phyloP scores from a whole-genome alignment of 2,888 invertebrate species.

The Athalia rosae region DNA sequence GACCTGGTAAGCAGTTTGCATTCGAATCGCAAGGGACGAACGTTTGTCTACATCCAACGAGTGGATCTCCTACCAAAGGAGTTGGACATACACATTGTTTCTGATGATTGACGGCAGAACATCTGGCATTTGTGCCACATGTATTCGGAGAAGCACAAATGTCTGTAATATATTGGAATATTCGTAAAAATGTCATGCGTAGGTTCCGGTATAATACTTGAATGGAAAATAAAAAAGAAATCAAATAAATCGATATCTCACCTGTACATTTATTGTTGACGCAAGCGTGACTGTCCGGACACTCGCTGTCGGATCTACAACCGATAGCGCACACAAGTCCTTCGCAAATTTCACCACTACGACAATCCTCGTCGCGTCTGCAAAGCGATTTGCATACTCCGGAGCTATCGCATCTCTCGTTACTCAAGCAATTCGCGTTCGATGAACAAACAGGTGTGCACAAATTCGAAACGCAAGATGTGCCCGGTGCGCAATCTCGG shows the following conservation, averaged over 20 bases:
- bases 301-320: constrained; percentile 87
- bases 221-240: neutral
- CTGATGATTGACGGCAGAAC: constrained; percentile 81
- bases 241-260: constrained; percentile 54
- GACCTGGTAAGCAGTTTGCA: constrained; percentile 82
- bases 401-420: constrained; percentile 83
- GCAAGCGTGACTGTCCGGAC: constrained; percentile 84
- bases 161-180: constrained; percentile 70
- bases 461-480: constrained; percentile 83
- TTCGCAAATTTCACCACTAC: constrained; percentile 90
- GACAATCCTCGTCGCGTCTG: constrained; percentile 89
- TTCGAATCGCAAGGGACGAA: constrained; percentile 79
- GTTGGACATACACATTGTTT: constrained; percentile 85
- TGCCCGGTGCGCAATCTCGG: constrained; percentile 83
- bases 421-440: constrained; percentile 85
- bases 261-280: constrained; percentile 85
- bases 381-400: constrained; percentile 91
- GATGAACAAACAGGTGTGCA: constrained; percentile 88
- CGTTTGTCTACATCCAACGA: constrained; percentile 83
- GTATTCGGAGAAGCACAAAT: constrained; percentile 85
- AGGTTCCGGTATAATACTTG: neutral
- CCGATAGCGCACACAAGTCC: constrained; percentile 86
- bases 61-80: constrained; percentile 84
- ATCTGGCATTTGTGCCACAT: constrained; percentile 89
- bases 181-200: constrained; percentile 18